Evolutionary conservation across 2,888 invertebrate genomes (phyloP), one percentile per base, ranked within the genome.

Genomic region (Griposia aprilina): DNA sequence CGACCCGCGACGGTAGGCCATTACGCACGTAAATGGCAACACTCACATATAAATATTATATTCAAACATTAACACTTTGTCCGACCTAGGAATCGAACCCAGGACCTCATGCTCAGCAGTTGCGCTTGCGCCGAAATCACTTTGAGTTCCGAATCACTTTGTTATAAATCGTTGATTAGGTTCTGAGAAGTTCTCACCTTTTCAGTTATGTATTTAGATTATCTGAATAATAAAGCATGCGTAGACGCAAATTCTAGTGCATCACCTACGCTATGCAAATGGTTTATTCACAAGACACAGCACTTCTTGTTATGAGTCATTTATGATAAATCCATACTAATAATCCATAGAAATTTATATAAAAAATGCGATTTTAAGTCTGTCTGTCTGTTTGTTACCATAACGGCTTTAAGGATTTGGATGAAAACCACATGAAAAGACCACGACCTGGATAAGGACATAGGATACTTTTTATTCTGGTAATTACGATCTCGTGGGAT

Each of bases 181-280:
- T 66, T 67, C 26, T 7, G 48, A 26, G 48, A 13, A 48, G 7
- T 48, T 41, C 11, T 72, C 20, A 78, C 81, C 73, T 72, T 81
- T 81, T 81, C 62, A 72, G 73, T 41, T 62, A 78, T 80, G 78
- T 72, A 78, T 78, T 72, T 63, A 78, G 73, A 78, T 20, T 63
- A 63, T 7, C 20, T 72, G 73, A 63, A 78, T 66, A 76, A 26
- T 26, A 48, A 59, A 57, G 13, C 41, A 74, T 59, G 57, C 57
- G 57, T 23, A 52, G 57, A 50, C 74, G 48, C n/a, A 45, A 59
- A 72, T 55, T 71, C 81, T 78, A 78, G 73, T 81, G 55, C 78
- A 72, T 63, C 78, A 11, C 78, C 78, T 55, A 78, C 78, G 78
- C 78, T 63, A 78, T 78, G 81, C 73, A 72, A 81, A 78, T 63